phyloP scores from a whole-genome alignment of 2,113 vertebrate genomes.

The Martes martes region DNA sequence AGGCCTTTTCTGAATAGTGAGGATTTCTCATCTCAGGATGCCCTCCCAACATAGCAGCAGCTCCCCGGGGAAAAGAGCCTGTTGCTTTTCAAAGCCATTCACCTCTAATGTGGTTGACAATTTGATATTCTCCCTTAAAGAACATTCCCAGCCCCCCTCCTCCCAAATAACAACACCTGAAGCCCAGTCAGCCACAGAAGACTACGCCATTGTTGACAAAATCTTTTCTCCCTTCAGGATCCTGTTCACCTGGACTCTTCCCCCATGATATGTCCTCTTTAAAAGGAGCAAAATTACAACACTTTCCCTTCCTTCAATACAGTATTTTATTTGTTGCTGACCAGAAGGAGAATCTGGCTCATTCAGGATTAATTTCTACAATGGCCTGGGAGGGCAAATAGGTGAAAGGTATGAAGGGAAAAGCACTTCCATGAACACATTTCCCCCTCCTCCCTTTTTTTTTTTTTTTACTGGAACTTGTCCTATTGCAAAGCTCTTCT shows the following conservation, averaged over 20 bases:
- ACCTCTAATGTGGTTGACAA: not conserved
- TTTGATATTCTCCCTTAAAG: not conserved
- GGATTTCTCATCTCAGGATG: not conserved
- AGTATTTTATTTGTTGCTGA: not conserved
- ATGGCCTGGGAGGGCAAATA: constrained; percentile 38
- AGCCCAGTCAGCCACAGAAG: not conserved
- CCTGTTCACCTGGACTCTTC: not conserved
- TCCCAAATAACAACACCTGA: not conserved
- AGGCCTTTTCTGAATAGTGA: not conserved
- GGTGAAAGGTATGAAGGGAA: not conserved
- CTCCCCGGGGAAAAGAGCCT: not conserved
- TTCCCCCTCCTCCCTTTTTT: not conserved
- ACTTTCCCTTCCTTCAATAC: not conserved
- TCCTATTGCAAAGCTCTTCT: constrained; percentile 47
- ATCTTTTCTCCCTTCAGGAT: not conserved
- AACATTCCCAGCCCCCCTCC: not conserved
- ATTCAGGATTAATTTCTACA: constrained; percentile 35
- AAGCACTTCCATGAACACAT: constrained; percentile 24
- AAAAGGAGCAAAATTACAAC: not conserved
- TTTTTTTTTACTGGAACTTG: constrained; percentile 57
- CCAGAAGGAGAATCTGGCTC: not conserved
- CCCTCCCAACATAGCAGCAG: not conserved
- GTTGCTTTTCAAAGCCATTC: not conserved
- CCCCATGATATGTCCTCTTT: not conserved
- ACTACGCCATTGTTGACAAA: not conserved